Conservation (phyloP, 2,888 invertebrate species). For the Merodon equestris region DNA sequence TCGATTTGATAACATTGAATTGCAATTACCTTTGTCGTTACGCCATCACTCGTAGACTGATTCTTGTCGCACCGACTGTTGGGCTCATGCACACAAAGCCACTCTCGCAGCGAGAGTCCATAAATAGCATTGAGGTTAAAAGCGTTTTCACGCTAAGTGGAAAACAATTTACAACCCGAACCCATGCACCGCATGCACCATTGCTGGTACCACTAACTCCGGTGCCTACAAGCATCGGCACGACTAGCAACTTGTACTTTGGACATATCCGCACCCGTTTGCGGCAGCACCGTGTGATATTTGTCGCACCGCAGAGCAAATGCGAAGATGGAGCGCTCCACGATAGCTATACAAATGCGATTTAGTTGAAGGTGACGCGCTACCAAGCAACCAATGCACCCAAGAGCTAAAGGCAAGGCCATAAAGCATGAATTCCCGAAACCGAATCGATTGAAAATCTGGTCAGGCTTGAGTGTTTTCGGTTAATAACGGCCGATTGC, state of each 20-base stretch:
- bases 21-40: too few relatives aligned
- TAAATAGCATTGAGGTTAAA: conserved; percentile 69
- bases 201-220: conserved; percentile 42
- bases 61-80: conserved; percentile 27
- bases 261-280: conserved; percentile 34
- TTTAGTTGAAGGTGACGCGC: conserved; percentile 23
- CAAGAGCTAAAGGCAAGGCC: conserved; percentile 33
- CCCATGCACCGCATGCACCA: conserved; percentile 49
- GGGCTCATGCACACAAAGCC: conserved; percentile 45
- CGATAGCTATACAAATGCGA: background rate
- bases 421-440: conserved; percentile 64
- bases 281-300: conserved; percentile 44
- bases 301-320: conserved; percentile 59
- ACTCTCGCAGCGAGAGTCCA: conserved; percentile 53
- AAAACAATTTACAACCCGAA: conserved; percentile 70
- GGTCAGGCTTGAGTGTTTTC: conserved; percentile 71
- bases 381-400: conserved; percentile 44
- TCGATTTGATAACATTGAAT: too few relatives aligned
- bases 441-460: conserved; percentile 71
- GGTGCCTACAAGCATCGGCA: conserved; percentile 50
- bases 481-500: conserved; percentile 71
- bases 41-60: too few relatives aligned
- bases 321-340: conserved; percentile 24
- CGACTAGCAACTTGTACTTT: conserved; percentile 36
- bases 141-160: conserved; percentile 72